phyloP scores from a whole-genome alignment of 2,797 vertebrate species.

The Hypotaenidia okinawae region DNA sequence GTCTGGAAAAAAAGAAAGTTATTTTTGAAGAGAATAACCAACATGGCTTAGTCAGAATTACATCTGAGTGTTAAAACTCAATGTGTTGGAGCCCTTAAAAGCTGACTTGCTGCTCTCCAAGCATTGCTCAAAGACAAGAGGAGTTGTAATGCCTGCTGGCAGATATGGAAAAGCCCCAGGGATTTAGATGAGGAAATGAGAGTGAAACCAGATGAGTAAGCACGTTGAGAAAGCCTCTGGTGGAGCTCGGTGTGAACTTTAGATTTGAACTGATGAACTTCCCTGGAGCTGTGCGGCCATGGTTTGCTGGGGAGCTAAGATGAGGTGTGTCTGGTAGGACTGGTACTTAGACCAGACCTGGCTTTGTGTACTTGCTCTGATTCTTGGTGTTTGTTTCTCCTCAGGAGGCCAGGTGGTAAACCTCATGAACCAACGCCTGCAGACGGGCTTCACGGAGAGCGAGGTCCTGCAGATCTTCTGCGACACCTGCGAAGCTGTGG shows the following conservation, averaged over 20 bases:
- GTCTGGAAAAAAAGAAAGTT: neutral
- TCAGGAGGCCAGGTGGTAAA: conserved; percentile 97
- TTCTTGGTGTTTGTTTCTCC: neutral
- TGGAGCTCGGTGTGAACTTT: neutral
- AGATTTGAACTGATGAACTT: neutral
- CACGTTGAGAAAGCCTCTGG: neutral
- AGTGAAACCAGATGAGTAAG: neutral
- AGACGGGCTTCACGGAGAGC: conserved; percentile 92
- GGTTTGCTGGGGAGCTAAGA: neutral
- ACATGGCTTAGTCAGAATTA: neutral
- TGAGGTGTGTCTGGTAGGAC: accelerated
- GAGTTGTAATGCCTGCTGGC: neutral
- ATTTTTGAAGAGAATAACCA: neutral
- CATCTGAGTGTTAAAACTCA: neutral
- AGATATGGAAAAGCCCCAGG: neutral
- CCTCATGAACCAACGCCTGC: conserved; percentile 96
- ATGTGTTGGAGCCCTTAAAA: neutral
- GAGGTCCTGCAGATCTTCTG: conserved; percentile 98
- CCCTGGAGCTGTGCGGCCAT: neutral
- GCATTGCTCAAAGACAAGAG: neutral
- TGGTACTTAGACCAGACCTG: neutral
- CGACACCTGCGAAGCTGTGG: conserved; percentile 94
- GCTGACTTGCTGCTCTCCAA: neutral
- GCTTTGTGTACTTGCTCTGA: neutral
- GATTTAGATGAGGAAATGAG: neutral